phyloP scores from a whole-genome alignment of 2,797 vertebrate species.

The Eulemur albifrons region DNA sequence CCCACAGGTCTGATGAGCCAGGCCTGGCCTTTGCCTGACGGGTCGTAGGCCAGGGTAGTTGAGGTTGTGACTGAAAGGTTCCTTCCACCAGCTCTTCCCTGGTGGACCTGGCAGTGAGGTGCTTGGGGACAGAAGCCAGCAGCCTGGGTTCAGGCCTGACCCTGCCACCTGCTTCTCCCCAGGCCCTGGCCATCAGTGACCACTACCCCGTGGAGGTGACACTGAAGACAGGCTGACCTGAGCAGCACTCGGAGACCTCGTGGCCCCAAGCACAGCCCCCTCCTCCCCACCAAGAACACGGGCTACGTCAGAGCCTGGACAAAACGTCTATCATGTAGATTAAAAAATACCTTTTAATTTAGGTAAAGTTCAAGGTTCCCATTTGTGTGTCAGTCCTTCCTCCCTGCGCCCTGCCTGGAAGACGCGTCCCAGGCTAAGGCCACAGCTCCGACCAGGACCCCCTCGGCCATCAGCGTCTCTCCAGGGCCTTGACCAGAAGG shows the following conservation, averaged over 20 bases:
- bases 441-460: neutral
- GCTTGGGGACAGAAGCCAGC: neutral
- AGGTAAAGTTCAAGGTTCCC: constrained; percentile 6
- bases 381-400: neutral
- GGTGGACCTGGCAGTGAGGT: neutral
- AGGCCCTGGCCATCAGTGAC: constrained; percentile 90
- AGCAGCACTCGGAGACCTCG: neutral
- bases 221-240: neutral
- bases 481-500: constrained; percentile 92
- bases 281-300: neutral
- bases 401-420: neutral
- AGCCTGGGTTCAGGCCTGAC: neutral
- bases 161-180: neutral
- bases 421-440: neutral
- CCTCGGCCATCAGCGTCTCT: constrained; percentile 84
- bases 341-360: constrained; percentile 57
- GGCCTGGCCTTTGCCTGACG: neutral
- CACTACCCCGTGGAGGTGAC: constrained; percentile 90
- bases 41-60: neutral
- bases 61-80: neutral
- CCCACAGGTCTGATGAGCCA: neutral
- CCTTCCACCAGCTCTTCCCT: neutral
- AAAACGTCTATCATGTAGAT: neutral
- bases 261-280: neutral
- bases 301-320: neutral